Base-by-base conservation (phyloP, 2,797 vertebrate species). In the Tympanoctomys barrerae region DNA sequence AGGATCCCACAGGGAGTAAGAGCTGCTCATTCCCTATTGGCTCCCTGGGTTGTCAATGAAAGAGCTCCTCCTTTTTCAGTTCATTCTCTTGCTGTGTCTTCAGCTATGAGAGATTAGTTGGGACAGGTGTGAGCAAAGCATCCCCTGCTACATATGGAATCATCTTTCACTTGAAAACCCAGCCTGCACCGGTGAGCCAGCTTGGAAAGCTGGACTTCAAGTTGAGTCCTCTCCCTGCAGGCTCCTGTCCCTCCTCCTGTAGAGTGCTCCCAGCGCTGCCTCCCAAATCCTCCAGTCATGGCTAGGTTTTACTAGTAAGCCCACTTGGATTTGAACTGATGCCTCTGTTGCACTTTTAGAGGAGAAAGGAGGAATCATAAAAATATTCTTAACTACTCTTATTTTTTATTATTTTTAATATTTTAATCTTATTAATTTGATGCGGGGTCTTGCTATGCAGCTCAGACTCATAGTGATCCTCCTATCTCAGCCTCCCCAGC, bases 331-430 rank as follows among this genome's bases (percentile, higher is more conserved):
- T 81, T 54, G 49, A 86, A 39, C 9, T 82, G 33, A 13, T 1
- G 68, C 22, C 88, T 64, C 26, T 3, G 18, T 10, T 78, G 36
- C 6, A 54, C 31, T 26, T 89, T n/a, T 39, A 1, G 52, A 21
- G 12, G 10, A 57, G 4, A 2, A 21, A 39, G 36, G 8, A 4
- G 1, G 9, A 87, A 79, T 46, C 22, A 90, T 33, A 14, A 49
- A 52, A 88, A 92, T 61, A 59, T 93, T 71, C 61, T 87, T 94
- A 87, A 62, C 24, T 94, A 42, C 83, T 83, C 87, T 93, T 16
- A 89, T 89, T 93, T 86, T 73, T 80, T 83, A 89, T 93, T 16
- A 89, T 89, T 93, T 86, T 73, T 77, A 96, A 66, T 33, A 83
- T 57, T 57, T 57, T 57, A 57, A 57, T 18, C 16, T 57, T 57